Percentiles rank a stretch among this genome's conserved stretches.
Evolutionary conservation across 2,888 invertebrate species (phyloP).

Genomic region (Rhimphoctona megacephalus): DNA sequence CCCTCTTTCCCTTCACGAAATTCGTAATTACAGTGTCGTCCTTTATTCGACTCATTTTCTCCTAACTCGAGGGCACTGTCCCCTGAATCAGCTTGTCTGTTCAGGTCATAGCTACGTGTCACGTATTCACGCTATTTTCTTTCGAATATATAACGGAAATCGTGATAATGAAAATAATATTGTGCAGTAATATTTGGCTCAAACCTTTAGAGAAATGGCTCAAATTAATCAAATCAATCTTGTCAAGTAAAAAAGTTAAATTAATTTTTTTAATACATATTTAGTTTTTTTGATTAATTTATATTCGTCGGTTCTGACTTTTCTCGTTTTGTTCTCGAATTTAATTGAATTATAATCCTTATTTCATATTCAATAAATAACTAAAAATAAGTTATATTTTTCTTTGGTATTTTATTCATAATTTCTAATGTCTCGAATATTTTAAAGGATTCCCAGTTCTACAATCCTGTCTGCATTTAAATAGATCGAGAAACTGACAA

Average conservation of each 20-base stretch:
- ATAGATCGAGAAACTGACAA: constrained; percentile 28
- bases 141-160: background rate
- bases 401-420: background rate
- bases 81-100: constrained; percentile 74
- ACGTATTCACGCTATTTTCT: background rate
- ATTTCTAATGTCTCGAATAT: background rate
- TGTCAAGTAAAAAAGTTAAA: too few species aligned
- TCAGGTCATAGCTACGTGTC: constrained; percentile 11
- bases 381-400: background rate
- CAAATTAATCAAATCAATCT: background rate
- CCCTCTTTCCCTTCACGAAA: constrained; percentile 68
- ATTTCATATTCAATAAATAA: background rate
- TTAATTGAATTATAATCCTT: background rate
- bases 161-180: background rate
- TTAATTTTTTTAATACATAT: too few species aligned
- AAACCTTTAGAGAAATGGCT: background rate
- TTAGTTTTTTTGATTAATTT: too few species aligned
- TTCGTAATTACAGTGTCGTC: constrained; percentile 74
- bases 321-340: background rate
- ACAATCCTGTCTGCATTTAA: background rate
- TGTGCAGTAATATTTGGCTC: background rate
- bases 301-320: background rate
- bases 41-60: constrained; percentile 52
- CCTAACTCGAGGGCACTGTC: constrained; percentile 49
- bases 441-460: background rate